phyloP scores from a whole-genome alignment of 2,888 invertebrate genomes.

The Lingula anatina region DNA sequence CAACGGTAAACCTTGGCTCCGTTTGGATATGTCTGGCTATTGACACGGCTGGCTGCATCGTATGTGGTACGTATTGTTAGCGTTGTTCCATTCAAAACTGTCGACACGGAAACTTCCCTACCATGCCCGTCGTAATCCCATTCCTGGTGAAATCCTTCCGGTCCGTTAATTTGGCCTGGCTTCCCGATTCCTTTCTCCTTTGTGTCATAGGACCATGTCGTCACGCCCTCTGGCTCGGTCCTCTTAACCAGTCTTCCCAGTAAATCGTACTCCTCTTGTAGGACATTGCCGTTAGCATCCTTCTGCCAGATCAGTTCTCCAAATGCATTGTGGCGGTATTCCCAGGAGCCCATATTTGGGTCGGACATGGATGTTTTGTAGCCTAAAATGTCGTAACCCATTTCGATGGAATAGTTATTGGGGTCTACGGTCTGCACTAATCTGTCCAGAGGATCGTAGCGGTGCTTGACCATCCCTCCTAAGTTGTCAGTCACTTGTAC shows the following conservation, averaged over 20 bases:
- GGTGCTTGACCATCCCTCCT: slow-evolving; percentile 2
- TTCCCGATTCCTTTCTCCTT: slow-evolving; percentile 4
- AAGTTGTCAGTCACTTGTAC: slow-evolving; percentile 5
- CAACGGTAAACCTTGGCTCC: background rate
- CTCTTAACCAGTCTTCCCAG: slow-evolving; percentile 4
- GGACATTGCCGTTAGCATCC: slow-evolving; percentile 5
- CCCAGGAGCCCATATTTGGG: slow-evolving; percentile 7
- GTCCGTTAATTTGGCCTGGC: slow-evolving; percentile 3
- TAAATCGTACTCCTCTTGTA: slow-evolving; percentile 2
- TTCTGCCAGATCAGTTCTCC: slow-evolving; percentile 5
- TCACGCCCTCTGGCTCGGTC: slow-evolving; percentile 2
- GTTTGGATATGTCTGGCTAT: background rate
- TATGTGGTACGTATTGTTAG: too few species aligned
- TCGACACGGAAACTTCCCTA: too few species aligned
- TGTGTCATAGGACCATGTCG: slow-evolving; percentile 5
- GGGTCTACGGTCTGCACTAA: slow-evolving; percentile 6
- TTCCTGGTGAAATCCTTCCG: too few species aligned
- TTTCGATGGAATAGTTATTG: slow-evolving; percentile 1
- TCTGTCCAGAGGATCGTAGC: slow-evolving; percentile 7
- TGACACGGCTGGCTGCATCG: too few species aligned
- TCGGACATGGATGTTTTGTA: slow-evolving; percentile 5
- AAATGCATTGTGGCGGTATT: slow-evolving; percentile 8
- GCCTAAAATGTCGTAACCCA: slow-evolving; percentile 7
- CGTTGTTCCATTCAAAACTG: too few species aligned
- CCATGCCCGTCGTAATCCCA: too few species aligned